A percentile compares a stretch with the other conserved stretches of the same genome.
These are phyloP conservation scores for Sebastiscus albofasciatus DNA, from an alignment of 2,797 vertebrate genomes.

Conservation along the genomic window DNA sequence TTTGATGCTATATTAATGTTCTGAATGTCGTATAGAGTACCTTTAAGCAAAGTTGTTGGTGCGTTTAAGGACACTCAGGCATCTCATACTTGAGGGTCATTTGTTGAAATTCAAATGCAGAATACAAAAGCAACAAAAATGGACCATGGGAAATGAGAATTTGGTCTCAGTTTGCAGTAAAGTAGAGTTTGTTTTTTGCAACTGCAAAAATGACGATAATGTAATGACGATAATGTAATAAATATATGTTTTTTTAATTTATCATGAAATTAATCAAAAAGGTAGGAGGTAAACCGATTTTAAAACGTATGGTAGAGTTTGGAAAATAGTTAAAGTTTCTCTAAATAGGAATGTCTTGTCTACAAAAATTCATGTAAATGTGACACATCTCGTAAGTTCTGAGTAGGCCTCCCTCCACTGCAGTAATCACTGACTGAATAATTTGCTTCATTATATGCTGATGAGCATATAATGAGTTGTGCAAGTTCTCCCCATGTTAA, in stretches of 20 bases:
- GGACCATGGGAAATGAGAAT: background rate
- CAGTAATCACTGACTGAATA: background rate
- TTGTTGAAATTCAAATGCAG: background rate
- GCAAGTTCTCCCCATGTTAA: background rate
- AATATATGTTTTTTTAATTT: too few relatives aligned
- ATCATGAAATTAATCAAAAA: too few relatives aligned
- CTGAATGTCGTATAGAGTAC: too few relatives aligned
- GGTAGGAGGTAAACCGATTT: background rate
- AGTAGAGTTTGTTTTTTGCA: background rate
- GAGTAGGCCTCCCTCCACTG: background rate
- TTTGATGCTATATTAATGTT: too few relatives aligned
- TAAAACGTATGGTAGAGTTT: background rate
- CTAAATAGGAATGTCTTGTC: background rate
- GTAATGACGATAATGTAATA: too few relatives aligned
- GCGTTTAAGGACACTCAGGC: too few relatives aligned
- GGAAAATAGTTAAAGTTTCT: background rate
- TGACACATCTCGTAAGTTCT: background rate
- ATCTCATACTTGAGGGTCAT: too few relatives aligned
- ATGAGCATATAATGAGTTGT: conserved; percentile 1
- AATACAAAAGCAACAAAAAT: background rate
- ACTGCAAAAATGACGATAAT: too few relatives aligned
- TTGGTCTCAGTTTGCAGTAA: background rate
- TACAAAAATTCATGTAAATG: background rate
- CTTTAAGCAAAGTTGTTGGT: too few relatives aligned
- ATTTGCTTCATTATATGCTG: conserved; percentile 2